These are phyloP conservation scores for Neogobius melanostomus DNA, from an alignment of 2,113 vertebrate genomes.

Conservation along the genomic window DNA sequence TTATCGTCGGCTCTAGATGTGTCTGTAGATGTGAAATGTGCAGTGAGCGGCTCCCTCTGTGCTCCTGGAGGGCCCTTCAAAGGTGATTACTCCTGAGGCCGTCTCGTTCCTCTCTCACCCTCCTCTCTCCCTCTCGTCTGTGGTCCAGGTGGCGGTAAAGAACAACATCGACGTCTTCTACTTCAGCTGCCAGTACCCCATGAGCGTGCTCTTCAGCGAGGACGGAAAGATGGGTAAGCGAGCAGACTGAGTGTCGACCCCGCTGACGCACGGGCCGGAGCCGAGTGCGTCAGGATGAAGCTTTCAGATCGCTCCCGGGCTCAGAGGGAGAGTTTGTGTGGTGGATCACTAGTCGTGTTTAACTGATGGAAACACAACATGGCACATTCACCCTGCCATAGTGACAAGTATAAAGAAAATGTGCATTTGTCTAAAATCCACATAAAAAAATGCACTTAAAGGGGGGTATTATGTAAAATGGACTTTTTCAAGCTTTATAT, in stretches of 20 bases:
- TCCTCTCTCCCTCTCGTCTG: conserved; percentile 2
- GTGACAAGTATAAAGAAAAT: too few relatives aligned
- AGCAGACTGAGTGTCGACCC: conserved; percentile 13
- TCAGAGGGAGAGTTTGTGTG: too few relatives aligned
- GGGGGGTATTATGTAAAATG: too few relatives aligned
- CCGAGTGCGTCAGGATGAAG: background rate
- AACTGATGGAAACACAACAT: too few relatives aligned
- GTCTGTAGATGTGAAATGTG: conserved; percentile 4
- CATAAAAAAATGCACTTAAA: too few relatives aligned
- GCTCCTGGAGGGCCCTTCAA: conserved; percentile 39
- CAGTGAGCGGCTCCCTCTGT: background rate
- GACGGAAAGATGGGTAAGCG: conserved; percentile 98
- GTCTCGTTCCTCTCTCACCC: conserved; percentile 12
- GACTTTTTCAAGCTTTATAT: too few relatives aligned
- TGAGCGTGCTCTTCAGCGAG: conserved; percentile 94
- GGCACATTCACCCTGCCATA: too few relatives aligned
- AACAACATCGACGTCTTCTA: conserved; percentile 99
- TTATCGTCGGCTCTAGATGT: background rate
- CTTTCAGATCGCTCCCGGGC: too few relatives aligned
- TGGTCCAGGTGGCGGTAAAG: conserved; percentile 91
- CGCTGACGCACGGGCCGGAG: conserved; percentile 32
- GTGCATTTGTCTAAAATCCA: too few relatives aligned
- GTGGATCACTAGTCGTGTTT: too few relatives aligned
- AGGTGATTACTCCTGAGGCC: conserved; percentile 44
- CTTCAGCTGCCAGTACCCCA: conserved; percentile 96